A percentile compares a stretch with the other conserved stretches of the same genome.
These are phyloP conservation scores for Chymomyza fuscimana DNA, from an alignment of 2,888 invertebrate genomes.

Conservation along the genomic window DNA sequence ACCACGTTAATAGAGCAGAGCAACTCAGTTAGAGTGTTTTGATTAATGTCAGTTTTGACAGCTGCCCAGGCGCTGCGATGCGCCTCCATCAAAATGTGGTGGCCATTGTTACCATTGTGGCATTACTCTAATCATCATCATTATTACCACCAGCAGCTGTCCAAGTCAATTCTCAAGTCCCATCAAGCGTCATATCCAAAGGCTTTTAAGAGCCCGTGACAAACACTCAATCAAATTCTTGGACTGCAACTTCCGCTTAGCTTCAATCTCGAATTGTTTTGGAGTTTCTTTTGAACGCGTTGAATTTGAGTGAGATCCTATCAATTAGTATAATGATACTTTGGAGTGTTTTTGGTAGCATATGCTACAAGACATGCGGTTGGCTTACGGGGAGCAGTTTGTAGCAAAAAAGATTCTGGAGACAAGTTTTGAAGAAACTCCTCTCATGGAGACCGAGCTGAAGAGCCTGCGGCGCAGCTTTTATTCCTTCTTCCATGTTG, in stretches of 20 bases:
- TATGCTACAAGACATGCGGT: no score
- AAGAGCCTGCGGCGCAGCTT: no score
- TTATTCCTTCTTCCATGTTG: no score
- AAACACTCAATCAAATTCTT: not conserved
- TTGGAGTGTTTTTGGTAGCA: no score
- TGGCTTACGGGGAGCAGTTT: no score
- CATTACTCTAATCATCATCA: not conserved
- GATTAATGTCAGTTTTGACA: constrained; percentile 71
- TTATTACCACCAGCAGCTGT: not conserved
- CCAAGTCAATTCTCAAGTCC: not conserved
- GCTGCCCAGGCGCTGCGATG: constrained; percentile 50
- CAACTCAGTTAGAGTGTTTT: constrained; percentile 64
- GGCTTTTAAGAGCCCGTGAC: not conserved
- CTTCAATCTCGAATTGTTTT: not conserved
- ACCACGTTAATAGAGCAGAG: constrained; percentile 1
- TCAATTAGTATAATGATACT: not conserved
- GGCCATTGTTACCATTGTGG: not conserved
- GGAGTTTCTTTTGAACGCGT: no score
- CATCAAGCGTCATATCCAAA: not conserved
- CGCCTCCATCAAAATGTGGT: constrained; percentile 7
- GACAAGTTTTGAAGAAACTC: no score
- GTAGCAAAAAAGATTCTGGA: no score
- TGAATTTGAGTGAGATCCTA: not conserved
- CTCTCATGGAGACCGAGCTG: no score
- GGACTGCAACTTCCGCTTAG: not conserved